Evolutionary conservation across 1,140 invertebrate genomes (phyloP).

Genomic region (Muscidifurax raptorellus): DNA sequence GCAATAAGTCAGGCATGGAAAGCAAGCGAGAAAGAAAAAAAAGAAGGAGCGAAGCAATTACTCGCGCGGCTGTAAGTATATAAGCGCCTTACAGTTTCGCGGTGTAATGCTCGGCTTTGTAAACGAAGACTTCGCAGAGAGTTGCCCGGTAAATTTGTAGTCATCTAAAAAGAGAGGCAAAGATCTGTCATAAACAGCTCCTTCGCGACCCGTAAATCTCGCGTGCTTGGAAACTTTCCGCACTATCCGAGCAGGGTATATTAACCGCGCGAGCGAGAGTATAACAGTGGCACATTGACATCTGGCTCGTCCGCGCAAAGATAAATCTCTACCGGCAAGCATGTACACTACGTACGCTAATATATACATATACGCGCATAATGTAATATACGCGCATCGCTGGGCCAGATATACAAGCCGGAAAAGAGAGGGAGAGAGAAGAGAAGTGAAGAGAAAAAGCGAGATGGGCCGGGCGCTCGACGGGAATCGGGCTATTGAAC

Average conservation of each 20-base stretch:
- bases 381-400: no score
- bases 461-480: slow-evolving; percentile 56
- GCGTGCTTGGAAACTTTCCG: no score
- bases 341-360: no score
- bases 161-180: neutral
- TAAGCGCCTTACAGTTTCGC: neutral
- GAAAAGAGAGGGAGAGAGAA: neutral
- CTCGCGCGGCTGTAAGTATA: neutral
- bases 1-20: neutral
- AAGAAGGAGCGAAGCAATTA: neutral
- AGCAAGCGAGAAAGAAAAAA: neutral
- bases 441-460: slow-evolving; percentile 47
- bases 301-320: slow-evolving; percentile 56
- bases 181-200: neutral
- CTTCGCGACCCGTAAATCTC: neutral
- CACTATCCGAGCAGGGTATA: no score
- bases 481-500: slow-evolving; percentile 62
- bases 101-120: neutral
- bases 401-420: neutral
- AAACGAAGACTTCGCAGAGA: neutral
- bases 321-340: slow-evolving; percentile 60
- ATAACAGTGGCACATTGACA: slow-evolving; percentile 47
- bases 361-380: no score
- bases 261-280: no score
- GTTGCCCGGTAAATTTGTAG: neutral